Conservation (phyloP, 2,113 vertebrate species). For the Amphiprion percula region DNA sequence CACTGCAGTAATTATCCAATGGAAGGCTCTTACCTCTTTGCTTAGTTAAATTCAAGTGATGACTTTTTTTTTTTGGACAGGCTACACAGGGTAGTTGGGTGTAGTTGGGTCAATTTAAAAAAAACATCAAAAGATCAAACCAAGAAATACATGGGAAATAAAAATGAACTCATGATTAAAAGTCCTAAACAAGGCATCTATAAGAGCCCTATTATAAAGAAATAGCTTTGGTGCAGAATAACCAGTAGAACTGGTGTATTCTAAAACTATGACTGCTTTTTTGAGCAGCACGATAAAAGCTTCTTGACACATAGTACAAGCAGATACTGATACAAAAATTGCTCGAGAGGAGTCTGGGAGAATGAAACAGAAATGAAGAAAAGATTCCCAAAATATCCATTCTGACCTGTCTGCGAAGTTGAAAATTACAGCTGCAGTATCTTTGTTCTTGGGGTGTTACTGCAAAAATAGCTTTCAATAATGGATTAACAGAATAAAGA, state of each 20-base stretch:
- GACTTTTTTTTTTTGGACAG: too few relatives aligned
- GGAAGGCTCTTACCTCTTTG: too few relatives aligned
- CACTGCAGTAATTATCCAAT: too few relatives aligned
- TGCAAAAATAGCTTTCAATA: conserved; percentile 81
- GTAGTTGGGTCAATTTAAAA: conserved; percentile 20
- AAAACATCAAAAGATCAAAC: conserved; percentile 31
- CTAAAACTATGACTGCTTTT: conserved; percentile 18
- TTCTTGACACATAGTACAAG: conserved; percentile 29
- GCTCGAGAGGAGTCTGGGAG: conserved; percentile 61
- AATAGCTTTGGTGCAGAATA: conserved; percentile 38
- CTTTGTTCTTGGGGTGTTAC: conserved; percentile 74
- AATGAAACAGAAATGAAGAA: conserved; percentile 41
- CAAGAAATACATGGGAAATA: conserved; percentile 29
- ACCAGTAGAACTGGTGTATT: conserved; percentile 29
- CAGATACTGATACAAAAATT: conserved; percentile 53
- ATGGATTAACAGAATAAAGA: conserved; percentile 76
- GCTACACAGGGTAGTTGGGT: conserved; percentile 31
- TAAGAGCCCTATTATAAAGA: conserved; percentile 25
- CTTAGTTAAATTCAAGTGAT: too few relatives aligned
- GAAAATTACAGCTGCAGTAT: conserved; percentile 75
- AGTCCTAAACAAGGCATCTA: conserved; percentile 26
- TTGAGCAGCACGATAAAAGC: conserved; percentile 46
- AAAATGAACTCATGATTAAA: conserved; percentile 22
- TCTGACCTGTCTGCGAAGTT: conserved; percentile 66
- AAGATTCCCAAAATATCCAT: conserved; percentile 71